These are phyloP conservation scores for Subanguina moxae DNA, from an alignment of 1,140 invertebrate species.

Conservation along the genomic window DNA sequence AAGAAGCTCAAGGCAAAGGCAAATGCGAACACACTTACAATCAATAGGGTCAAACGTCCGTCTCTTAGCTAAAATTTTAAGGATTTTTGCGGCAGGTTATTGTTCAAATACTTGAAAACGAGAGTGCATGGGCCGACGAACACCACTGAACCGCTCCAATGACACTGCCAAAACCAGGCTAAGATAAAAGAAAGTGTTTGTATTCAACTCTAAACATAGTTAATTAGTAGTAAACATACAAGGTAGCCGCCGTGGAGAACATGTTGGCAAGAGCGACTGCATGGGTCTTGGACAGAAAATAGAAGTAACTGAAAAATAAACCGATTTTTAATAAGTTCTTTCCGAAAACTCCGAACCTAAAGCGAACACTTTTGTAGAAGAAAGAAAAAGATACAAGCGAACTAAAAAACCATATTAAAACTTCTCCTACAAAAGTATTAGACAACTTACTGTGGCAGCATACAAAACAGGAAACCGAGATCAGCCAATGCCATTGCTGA, in stretches of 20 bases:
- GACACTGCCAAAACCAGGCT: constrained; percentile 51
- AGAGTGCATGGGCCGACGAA: constrained; percentile 52
- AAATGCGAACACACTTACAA: constrained; percentile 36
- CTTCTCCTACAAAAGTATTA: too few relatives aligned
- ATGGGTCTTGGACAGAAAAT: constrained; percentile 41
- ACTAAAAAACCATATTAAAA: too few relatives aligned
- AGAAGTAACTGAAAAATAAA: constrained; percentile 14
- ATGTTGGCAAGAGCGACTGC: constrained; percentile 46
- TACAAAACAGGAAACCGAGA: constrained; percentile 47
- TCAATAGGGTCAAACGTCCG: constrained; percentile 26
- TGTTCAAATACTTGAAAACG: constrained; percentile 18
- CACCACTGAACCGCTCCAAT: constrained; percentile 48
- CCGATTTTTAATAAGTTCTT: background rate
- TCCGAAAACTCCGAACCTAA: background rate
- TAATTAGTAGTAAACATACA: constrained; percentile 29
- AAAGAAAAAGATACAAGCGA: constrained; percentile 47
- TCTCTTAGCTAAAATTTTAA: constrained; percentile 32
- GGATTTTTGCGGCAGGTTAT: background rate
- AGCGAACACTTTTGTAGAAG: constrained; percentile 43
- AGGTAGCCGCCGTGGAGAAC: constrained; percentile 50
- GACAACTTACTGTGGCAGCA: constrained; percentile 30
- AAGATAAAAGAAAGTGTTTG: constrained; percentile 32
- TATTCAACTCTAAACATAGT: too few relatives aligned
- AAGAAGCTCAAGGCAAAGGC: constrained; percentile 43
- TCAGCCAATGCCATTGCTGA: constrained; percentile 54